Conservation (phyloP, 2,888 invertebrate genomes). For the Stenichneumon culpator region DNA sequence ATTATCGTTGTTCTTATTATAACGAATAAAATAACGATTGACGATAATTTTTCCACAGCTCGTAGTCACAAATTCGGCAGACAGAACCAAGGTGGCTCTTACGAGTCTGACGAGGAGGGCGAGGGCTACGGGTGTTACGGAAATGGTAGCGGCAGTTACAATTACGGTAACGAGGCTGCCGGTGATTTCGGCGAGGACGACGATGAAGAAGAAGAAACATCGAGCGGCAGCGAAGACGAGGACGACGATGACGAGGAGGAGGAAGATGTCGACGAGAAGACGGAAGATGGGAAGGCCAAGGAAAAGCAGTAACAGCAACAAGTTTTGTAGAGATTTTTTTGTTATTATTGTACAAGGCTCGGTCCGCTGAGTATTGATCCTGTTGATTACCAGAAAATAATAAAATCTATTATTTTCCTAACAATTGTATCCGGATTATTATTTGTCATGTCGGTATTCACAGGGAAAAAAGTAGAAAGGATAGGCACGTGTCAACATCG, state of each 20-base stretch:
- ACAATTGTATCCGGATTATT: background rate
- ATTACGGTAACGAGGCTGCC: constrained; percentile 52
- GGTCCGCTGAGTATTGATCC: constrained; percentile 16
- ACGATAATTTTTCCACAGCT: constrained; percentile 85
- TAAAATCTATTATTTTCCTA: constrained; percentile 66
- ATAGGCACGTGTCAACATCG: background rate
- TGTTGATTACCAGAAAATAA: constrained; percentile 57
- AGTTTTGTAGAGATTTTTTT: constrained; percentile 43
- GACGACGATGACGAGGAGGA: constrained; percentile 74
- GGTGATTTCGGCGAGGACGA: constrained; percentile 75
- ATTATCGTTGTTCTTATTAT: background rate
- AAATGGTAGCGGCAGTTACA: constrained; percentile 59
- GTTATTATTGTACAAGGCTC: constrained; percentile 32
- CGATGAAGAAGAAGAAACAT: constrained; percentile 80
- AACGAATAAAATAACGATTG: constrained; percentile 16
- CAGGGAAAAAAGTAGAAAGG: background rate
- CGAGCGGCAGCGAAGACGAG: constrained; percentile 72
- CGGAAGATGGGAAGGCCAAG: constrained; percentile 59
- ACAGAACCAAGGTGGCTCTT: constrained; percentile 89
- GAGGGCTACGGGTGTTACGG: constrained; percentile 86
- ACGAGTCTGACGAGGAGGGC: constrained; percentile 89
- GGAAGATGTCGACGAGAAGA: constrained; percentile 72
- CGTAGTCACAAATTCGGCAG: constrained; percentile 96
- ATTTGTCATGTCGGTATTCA: background rate
- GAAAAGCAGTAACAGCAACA: constrained; percentile 47